Evolutionary conservation across 2,113 vertebrate species (phyloP).

Genomic region (Hyla sarda): DNA sequence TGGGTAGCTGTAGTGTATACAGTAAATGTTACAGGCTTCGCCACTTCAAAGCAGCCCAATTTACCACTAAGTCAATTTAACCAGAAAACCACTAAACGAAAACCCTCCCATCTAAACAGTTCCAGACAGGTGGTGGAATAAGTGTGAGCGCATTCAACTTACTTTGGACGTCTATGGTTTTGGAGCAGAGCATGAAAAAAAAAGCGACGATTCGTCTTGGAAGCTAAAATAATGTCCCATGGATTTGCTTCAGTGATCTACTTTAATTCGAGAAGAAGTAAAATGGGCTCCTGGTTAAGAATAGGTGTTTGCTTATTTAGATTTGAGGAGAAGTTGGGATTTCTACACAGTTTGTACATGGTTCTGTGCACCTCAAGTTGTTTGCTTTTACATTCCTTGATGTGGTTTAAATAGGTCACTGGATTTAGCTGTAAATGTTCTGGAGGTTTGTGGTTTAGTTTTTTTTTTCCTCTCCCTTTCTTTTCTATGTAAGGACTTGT

Average conservation of each 20-base stretch:
- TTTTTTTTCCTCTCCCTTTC: background rate
- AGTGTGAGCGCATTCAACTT: slow-evolving; percentile 9
- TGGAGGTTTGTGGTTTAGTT: background rate
- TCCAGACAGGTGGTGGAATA: slow-evolving; percentile 31
- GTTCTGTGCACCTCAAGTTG: slow-evolving; percentile 33
- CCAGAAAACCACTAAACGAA: slow-evolving; percentile 43
- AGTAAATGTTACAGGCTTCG: slow-evolving; percentile 38
- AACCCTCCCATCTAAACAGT: slow-evolving; percentile 32
- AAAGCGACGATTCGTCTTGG: background rate
- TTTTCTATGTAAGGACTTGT: slow-evolving; percentile 14
- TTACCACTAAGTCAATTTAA: slow-evolving; percentile 50
- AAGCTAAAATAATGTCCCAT: background rate
- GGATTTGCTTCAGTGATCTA: background rate
- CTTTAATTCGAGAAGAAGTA: background rate
- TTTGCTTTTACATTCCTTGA: slow-evolving; percentile 30
- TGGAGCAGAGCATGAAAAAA: slow-evolving; percentile 5
- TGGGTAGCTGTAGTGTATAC: slow-evolving; percentile 29
- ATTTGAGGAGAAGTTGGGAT: slow-evolving; percentile 18
- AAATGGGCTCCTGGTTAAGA: background rate
- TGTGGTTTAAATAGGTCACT: slow-evolving; percentile 30
- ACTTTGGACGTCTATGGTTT: background rate
- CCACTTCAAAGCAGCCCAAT: slow-evolving; percentile 44
- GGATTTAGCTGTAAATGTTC: slow-evolving; percentile 10
- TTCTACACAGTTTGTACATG: slow-evolving; percentile 1
- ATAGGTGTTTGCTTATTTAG: slow-evolving; percentile 16